Conservation (phyloP, 53 echinoderm and acorn worm species). For the Temnopleurus reevesii region DNA sequence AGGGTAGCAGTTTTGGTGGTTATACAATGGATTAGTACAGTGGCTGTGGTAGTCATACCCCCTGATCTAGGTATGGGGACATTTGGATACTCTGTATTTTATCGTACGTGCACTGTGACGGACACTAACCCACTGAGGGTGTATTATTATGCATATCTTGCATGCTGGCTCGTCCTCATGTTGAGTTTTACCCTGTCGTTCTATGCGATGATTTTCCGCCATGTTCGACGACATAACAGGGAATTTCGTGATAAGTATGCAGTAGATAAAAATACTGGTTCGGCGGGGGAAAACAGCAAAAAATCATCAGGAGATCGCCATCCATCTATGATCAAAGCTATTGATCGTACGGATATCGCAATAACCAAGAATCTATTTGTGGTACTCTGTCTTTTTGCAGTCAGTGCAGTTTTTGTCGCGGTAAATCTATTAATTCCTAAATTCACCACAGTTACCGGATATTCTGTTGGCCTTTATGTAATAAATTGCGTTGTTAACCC, state of each 20-base stretch:
- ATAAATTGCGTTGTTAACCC: too few relatives aligned
- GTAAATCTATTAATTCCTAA: too few relatives aligned
- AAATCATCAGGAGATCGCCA: too few relatives aligned
- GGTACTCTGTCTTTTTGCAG: too few relatives aligned
- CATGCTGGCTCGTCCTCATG: not conserved
- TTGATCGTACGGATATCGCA: too few relatives aligned
- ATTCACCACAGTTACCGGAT: too few relatives aligned
- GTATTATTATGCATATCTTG: not conserved
- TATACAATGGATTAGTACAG: not conserved
- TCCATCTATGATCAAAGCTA: too few relatives aligned
- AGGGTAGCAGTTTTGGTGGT: not conserved
- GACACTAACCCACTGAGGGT: not conserved
- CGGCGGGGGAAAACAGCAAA: too few relatives aligned
- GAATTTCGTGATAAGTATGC: not conserved
- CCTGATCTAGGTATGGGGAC: not conserved
- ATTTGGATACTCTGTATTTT: not conserved
- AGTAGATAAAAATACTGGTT: not conserved
- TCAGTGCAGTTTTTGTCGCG: too few relatives aligned
- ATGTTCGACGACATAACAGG: not conserved
- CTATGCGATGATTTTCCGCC: not conserved
- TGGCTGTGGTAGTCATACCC: not conserved
- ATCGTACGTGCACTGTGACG: not conserved
- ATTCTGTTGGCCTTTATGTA: too few relatives aligned
- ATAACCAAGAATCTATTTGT: too few relatives aligned
- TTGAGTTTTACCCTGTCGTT: not conserved